A percentile compares a stretch with the other conserved stretches of the same genome.
These are phyloP conservation scores for Trinorchestia longiramus DNA, from an alignment of 1,140 invertebrate genomes.

Conservation along the genomic window DNA sequence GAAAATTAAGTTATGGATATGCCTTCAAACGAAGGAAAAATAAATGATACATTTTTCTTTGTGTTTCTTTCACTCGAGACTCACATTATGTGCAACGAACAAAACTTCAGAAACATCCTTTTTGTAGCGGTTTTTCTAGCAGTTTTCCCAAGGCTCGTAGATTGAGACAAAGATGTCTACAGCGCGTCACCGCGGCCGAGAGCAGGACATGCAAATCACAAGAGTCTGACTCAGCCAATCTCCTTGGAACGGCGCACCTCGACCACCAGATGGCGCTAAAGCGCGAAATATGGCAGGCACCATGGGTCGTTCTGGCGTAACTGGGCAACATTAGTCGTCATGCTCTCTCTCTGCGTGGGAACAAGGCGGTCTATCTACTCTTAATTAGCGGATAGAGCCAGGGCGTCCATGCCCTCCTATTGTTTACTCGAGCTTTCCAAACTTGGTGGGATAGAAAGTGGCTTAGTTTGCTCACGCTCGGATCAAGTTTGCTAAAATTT, in stretches of 20 bases:
- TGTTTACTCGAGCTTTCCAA: constrained; percentile 32
- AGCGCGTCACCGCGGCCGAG: background rate
- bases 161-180: background rate
- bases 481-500: background rate
- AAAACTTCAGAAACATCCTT: background rate
- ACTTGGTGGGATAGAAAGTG: background rate
- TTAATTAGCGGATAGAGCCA: constrained; percentile 38
- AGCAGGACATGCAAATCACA: constrained; percentile 16
- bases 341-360: constrained; percentile 21
- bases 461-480: background rate
- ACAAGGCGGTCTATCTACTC: constrained; percentile 34
- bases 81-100: background rate
- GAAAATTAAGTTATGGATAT: background rate
- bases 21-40: background rate
- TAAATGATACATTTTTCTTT: background rate
- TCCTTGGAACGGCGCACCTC: constrained; percentile 45
- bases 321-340: constrained; percentile 48
- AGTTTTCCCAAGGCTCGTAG: background rate
- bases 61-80: background rate
- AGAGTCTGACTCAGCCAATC: constrained; percentile 28
- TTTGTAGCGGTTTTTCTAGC: background rate
- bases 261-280: constrained; percentile 46
- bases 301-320: constrained; percentile 42
- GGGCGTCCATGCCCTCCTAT: background rate
- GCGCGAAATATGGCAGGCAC: constrained; percentile 47